Percentiles rank a stretch among this genome's conserved stretches.
Evolutionary conservation across 2,113 vertebrate species (phyloP).

Genomic region (Gallinago undulata): DNA sequence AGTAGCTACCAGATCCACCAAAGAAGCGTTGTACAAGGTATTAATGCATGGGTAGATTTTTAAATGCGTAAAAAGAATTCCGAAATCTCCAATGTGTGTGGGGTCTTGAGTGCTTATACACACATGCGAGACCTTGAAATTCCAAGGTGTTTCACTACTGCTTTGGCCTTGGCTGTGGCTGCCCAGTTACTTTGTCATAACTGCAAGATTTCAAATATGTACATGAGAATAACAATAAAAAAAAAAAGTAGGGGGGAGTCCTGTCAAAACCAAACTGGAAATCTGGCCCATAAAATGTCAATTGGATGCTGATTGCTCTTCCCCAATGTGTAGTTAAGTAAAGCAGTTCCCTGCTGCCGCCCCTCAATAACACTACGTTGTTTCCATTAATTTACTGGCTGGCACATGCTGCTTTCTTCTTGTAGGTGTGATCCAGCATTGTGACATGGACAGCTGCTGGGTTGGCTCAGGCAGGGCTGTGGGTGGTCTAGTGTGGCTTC

Average conservation of each 20-base stretch:
- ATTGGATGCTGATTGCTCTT: neutral
- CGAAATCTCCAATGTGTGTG: fast-evolving
- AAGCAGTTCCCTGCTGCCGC: neutral
- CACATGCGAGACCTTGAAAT: neutral
- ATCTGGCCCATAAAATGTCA: neutral
- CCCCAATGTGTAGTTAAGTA: neutral
- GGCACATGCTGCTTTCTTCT: neutral
- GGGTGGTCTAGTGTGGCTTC: neutral
- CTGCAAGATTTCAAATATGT: neutral
- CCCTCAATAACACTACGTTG: neutral
- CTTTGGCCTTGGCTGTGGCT: neutral
- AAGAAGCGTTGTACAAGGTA: neutral
- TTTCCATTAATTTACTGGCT: neutral
- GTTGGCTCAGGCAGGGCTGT: neutral
- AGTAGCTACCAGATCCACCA: neutral
- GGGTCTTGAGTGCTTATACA: neutral
- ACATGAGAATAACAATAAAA: neutral
- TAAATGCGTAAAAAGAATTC: neutral
- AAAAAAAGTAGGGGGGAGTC: neutral
- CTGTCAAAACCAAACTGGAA: neutral
- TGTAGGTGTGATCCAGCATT: neutral
- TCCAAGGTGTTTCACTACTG: neutral
- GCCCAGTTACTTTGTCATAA: neutral
- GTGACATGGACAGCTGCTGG: neutral
- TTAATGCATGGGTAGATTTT: neutral